Evolutionary conservation across 1,140 invertebrate genomes (phyloP).

Genomic region (Anadara kagoshimensis): DNA sequence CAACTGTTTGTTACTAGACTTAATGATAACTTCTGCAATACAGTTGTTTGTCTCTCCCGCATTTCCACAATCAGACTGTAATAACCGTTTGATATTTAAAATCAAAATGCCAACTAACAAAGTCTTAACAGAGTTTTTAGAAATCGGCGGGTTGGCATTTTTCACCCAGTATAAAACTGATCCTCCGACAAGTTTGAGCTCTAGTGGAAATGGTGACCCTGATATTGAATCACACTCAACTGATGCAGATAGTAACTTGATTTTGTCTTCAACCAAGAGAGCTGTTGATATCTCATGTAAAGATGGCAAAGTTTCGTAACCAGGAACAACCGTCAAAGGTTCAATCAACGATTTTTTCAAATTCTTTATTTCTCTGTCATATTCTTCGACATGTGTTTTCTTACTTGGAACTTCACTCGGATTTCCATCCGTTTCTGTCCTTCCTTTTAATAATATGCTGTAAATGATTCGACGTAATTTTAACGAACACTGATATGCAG

Average conservation of each 20-base stretch:
- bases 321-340: slow-evolving; percentile 44
- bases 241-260: slow-evolving; percentile 47
- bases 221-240: slow-evolving; percentile 36
- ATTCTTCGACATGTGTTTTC: slow-evolving; percentile 68
- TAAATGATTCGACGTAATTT: slow-evolving; percentile 81
- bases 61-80: slow-evolving; percentile 18
- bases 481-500: slow-evolving; percentile 79
- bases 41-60: neutral
- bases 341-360: slow-evolving; percentile 58
- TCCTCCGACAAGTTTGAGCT: slow-evolving; percentile 80
- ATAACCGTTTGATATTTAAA: slow-evolving; percentile 44
- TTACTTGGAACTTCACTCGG: slow-evolving; percentile 45
- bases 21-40: neutral
- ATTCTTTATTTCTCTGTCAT: slow-evolving; percentile 60
- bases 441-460: slow-evolving; percentile 76
- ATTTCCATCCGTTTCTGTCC: slow-evolving; percentile 2
- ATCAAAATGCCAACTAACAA: slow-evolving; percentile 57
- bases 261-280: slow-evolving; percentile 30
- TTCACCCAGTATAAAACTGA: slow-evolving; percentile 81
- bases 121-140: slow-evolving; percentile 46
- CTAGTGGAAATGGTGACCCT: slow-evolving; percentile 74
- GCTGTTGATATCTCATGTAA: slow-evolving; percentile 37
- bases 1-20: slow-evolving; percentile 4
- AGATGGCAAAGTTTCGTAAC: slow-evolving; percentile 51
- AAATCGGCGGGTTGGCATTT: slow-evolving; percentile 67